Evolutionary conservation across 2,797 vertebrate species (phyloP).

Genomic region (Oreochromis mossambicus): DNA sequence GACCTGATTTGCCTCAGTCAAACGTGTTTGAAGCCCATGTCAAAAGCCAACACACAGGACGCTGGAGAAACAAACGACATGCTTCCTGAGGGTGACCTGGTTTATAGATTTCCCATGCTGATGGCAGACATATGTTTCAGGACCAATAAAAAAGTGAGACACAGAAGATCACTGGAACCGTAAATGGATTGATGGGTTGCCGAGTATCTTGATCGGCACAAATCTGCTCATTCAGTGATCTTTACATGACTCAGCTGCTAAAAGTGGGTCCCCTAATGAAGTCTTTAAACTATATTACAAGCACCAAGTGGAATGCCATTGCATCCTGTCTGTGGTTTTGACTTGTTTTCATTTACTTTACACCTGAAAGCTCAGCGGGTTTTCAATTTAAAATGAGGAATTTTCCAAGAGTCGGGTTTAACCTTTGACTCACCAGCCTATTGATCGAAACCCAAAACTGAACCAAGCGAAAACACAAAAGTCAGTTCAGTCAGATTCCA

Average conservation of each 20-base stretch:
- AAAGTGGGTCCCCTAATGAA: background rate
- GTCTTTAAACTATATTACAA: slow-evolving; percentile 22
- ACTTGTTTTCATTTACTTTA: slow-evolving; percentile 38
- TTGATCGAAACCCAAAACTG: background rate
- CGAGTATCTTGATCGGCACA: background rate
- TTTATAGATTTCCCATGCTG: slow-evolving; percentile 28
- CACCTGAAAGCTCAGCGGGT: slow-evolving; percentile 57
- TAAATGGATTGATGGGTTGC: background rate
- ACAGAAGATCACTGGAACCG: background rate
- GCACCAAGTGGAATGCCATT: slow-evolving; percentile 31
- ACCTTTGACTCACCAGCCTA: slow-evolving; percentile 22
- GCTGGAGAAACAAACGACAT: slow-evolving; percentile 14
- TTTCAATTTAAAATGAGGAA: slow-evolving; percentile 33
- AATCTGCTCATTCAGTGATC: background rate
- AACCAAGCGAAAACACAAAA: background rate
- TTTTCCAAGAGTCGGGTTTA: slow-evolving; percentile 18
- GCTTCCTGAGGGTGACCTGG: slow-evolving; percentile 24
- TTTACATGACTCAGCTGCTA: background rate
- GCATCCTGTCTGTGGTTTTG: slow-evolving; percentile 34
- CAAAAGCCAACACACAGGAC: slow-evolving; percentile 42
- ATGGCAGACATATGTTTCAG: slow-evolving; percentile 18
- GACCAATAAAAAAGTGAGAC: background rate
- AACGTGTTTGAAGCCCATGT: slow-evolving; percentile 54
- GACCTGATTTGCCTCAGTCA: slow-evolving; percentile 36
- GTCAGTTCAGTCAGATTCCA: background rate